Percentiles rank a stretch among this genome's conserved stretches.
phyloP scores from a whole-genome alignment of 2,888 invertebrate genomes.

The Sinhomidia bicolor region DNA sequence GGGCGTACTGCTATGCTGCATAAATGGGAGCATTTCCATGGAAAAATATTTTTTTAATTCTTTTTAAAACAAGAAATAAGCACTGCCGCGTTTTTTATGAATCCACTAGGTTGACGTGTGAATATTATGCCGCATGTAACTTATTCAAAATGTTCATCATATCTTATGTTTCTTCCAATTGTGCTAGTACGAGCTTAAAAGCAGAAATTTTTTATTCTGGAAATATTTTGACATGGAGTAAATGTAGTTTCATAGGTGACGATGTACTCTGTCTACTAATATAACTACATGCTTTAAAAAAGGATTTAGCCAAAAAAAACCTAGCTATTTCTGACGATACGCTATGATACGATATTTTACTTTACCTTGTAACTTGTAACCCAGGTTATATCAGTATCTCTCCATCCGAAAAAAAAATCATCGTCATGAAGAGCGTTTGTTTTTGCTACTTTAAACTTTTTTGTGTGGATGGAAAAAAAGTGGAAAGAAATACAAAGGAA shows the following conservation, averaged over 20 bases:
- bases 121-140: no score
- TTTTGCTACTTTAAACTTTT: slow-evolving; percentile 19
- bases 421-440: neutral
- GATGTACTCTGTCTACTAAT: slow-evolving; percentile 53
- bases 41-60: neutral
- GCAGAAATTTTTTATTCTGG: slow-evolving; percentile 25
- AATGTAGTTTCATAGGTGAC: slow-evolving; percentile 60
- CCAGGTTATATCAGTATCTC: no score
- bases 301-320: slow-evolving; percentile 11
- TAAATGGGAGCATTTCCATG: neutral
- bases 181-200: no score
- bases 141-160: neutral
- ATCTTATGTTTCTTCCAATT: no score
- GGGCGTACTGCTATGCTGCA: no score
- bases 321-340: no score
- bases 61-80: neutral
- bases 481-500: neutral
- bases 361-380: neutral
- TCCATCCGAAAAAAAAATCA: neutral
- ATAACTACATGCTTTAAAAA: neutral
- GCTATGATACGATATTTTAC: neutral
- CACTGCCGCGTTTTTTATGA: neutral
- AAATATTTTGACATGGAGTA: slow-evolving; percentile 58
- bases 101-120: neutral
- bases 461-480: neutral